Evolutionary conservation across 2,797 vertebrate genomes (phyloP).

Genomic region (Enteromius thamalakanensis): DNA sequence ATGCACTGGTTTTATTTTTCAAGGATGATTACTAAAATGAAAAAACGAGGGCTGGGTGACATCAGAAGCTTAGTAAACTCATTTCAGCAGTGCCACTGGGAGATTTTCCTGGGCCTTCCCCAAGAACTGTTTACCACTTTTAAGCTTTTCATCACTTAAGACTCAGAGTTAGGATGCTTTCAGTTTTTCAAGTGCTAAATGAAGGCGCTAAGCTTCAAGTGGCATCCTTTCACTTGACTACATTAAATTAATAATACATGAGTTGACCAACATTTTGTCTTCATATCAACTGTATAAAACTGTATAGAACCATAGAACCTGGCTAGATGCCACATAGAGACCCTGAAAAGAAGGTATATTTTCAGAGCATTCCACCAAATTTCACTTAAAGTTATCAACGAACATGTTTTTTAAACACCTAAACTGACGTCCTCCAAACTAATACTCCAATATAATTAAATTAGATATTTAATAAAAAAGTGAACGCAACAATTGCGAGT

Average conservation of each 20-base stretch:
- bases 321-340: neutral
- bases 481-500: neutral
- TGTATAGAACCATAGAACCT: neutral
- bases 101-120: slow-evolving; percentile 32
- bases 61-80: slow-evolving; percentile 16
- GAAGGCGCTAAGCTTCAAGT: neutral
- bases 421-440: neutral
- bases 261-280: neutral
- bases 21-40: slow-evolving; percentile 18
- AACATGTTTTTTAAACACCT: neutral
- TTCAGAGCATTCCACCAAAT: neutral
- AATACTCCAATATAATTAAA: neutral
- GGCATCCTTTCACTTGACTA: neutral
- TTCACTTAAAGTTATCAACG: neutral
- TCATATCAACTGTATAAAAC: neutral
- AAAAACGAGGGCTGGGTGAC: neutral
- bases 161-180: slow-evolving; percentile 2
- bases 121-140: neutral
- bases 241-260: neutral
- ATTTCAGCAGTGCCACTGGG: neutral
- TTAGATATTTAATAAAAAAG: neutral
- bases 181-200: slow-evolving; percentile 32
- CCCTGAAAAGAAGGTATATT: neutral
- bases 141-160: slow-evolving; percentile 20
- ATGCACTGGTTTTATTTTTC: neutral